Evolutionary conservation across 2,113 vertebrate genomes (phyloP), one percentile per base, ranked within the genome.

Genomic region (Trochalopteron elliotii): DNA sequence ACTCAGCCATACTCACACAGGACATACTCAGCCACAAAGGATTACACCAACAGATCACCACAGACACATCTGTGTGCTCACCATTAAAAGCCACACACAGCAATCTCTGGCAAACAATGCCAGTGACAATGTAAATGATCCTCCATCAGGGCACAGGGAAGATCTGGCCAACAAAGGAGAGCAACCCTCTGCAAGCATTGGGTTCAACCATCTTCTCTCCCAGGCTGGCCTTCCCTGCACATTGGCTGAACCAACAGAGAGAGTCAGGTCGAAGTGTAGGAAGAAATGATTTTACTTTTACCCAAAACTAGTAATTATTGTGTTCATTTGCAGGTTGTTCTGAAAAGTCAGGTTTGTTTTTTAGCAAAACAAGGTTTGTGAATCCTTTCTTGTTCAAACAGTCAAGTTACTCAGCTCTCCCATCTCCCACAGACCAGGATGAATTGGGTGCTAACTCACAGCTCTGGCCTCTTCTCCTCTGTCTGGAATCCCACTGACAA

Each of bases 21-120:
- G 90, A 95, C 69, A 59, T 9, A 52, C 53, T 64, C 39, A 47
- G 88, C 79, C 94, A 96, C 93, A 94, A 94, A 96, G 84, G 88
- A 93, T 87, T 44, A 78, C 4, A 25, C 79, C 88, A 94, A 68
- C 84, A 61, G 55, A 91, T 94, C 53, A 71, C 92, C 94, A 90
- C 59, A 96, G 87, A 65, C 72, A 74, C 86, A 52, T 91, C 31
- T 90, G 70, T 59, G 55, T 2, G 21, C 64, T 94, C 82, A 88
- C 78, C 78, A 88, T 67, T 57, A 52, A 84, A 93, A 95, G 81
- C 57, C 88, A 87, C 63, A 77, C 3, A 5, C 39, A 59, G 71
- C 47, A 72, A 91, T 64, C 72, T 45, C 57, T 65, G 82, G 69
- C 72, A 78, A 77, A 83, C 52, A 78, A n/a, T 5, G 13, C 55